phyloP scores from a whole-genome alignment of 2,797 vertebrate species.

The Decapterus maruadsi region DNA sequence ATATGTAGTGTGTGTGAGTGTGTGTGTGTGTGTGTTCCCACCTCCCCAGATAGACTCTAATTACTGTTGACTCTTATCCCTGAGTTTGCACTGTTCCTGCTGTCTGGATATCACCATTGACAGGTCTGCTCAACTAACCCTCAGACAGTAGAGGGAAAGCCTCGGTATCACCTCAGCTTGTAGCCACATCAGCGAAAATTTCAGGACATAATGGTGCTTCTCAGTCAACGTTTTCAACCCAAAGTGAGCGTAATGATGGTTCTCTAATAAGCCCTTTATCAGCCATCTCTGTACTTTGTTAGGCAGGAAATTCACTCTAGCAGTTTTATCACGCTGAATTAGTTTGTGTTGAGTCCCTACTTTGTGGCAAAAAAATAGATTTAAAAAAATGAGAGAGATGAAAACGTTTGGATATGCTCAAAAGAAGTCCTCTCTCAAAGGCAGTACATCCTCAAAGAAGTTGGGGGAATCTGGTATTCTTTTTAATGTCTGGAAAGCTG shows the following conservation, averaged over 20 bases:
- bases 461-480: conserved; percentile 86
- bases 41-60: conserved; percentile 79
- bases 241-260: conserved; percentile 82
- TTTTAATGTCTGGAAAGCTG: conserved; percentile 87
- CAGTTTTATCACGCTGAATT: conserved; percentile 75
- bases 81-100: conserved; percentile 79
- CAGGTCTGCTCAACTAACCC: conserved; percentile 77
- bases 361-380: conserved; percentile 77
- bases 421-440: conserved; percentile 87
- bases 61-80: conserved; percentile 82
- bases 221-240: conserved; percentile 77
- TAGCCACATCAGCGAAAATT: conserved; percentile 78
- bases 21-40: conserved; percentile 56
- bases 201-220: conserved; percentile 72
- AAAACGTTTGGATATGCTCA: conserved; percentile 88
- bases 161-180: conserved; percentile 74
- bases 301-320: conserved; percentile 65
- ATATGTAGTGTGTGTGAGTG: conserved; percentile 40
- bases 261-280: conserved; percentile 80
- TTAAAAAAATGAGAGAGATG: conserved; percentile 81
- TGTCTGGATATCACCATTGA: conserved; percentile 81
- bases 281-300: conserved; percentile 77
- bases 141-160: conserved; percentile 67
- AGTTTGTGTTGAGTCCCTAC: conserved; percentile 81
- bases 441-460: conserved; percentile 87